Conservation (phyloP, 2,113 vertebrate species). For the Steatornis caripensis region DNA sequence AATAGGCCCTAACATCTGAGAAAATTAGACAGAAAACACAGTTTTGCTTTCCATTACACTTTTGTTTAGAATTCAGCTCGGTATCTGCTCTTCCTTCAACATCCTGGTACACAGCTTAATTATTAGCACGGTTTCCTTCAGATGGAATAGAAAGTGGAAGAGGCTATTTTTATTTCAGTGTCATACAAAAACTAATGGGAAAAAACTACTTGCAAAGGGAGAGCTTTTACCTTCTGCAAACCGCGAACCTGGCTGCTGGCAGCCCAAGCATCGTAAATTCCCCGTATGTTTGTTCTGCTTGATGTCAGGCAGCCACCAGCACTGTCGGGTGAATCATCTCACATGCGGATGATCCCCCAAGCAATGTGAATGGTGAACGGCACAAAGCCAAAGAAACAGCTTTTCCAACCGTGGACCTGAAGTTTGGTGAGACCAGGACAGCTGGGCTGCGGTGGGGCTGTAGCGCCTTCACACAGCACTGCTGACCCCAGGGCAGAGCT, state of each 20-base stretch:
- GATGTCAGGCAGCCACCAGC: neutral
- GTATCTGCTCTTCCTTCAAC: conserved; percentile 22
- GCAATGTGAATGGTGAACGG: neutral
- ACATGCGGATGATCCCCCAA: accelerated
- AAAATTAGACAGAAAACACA: conserved; percentile 54
- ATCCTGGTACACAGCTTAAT: neutral
- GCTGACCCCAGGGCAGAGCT: neutral
- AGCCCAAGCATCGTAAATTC: neutral
- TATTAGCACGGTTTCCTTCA: neutral
- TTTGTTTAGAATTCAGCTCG: conserved; percentile 45
- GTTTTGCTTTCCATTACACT: neutral
- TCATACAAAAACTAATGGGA: neutral
- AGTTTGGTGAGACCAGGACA: neutral
- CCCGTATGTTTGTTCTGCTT: neutral
- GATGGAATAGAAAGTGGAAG: neutral
- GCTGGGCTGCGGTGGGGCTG: neutral
- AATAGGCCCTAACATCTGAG: conserved; percentile 65
- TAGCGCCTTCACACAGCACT: accelerated
- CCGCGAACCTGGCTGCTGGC: neutral
- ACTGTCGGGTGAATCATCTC: neutral
- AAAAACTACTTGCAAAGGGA: neutral
- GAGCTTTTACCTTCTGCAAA: neutral
- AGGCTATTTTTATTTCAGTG: neutral
- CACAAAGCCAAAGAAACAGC: neutral
- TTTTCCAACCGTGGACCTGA: neutral